phyloP scores from a whole-genome alignment of 2,888 invertebrate species.

The Harmothoe impar region DNA sequence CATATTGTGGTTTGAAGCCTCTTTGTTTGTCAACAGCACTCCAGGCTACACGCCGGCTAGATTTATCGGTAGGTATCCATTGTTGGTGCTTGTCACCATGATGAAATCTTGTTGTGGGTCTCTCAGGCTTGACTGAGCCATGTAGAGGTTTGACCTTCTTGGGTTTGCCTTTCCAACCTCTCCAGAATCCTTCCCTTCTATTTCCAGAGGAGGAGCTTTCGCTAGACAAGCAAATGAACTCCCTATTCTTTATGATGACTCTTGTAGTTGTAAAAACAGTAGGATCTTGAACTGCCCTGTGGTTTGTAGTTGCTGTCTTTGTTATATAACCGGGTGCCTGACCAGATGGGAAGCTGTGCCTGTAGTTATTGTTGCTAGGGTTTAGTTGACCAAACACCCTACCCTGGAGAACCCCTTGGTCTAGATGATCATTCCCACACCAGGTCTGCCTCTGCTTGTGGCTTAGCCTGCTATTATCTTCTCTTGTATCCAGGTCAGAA shows the following conservation, averaged over 20 bases:
- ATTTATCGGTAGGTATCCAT: too few relatives aligned
- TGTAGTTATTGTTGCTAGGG: not conserved
- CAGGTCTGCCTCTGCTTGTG: not conserved
- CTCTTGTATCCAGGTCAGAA: not conserved
- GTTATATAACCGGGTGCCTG: not conserved
- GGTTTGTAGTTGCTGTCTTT: not conserved
- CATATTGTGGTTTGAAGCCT: too few relatives aligned
- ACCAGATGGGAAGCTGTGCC: not conserved
- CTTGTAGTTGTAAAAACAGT: not conserved
- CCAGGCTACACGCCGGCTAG: too few relatives aligned
- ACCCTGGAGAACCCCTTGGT: not conserved
- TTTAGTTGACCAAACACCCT: not conserved
- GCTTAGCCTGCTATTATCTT: not conserved
- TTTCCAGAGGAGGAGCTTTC: constrained; percentile 5
- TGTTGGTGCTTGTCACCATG: not conserved
- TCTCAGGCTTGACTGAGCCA: not conserved
- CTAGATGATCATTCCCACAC: not conserved
- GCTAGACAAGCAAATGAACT: not conserved
- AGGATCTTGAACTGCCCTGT: not conserved
- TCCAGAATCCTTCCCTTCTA: not conserved
- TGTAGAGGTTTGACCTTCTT: not conserved
- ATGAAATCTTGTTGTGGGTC: not conserved
- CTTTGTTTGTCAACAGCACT: too few relatives aligned
- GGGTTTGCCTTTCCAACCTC: not conserved
- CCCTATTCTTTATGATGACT: not conserved